Evolutionary conservation across 2,113 vertebrate genomes (phyloP), one percentile per base, ranked within the genome.

Genomic region (Andinoacara biseriatus): DNA sequence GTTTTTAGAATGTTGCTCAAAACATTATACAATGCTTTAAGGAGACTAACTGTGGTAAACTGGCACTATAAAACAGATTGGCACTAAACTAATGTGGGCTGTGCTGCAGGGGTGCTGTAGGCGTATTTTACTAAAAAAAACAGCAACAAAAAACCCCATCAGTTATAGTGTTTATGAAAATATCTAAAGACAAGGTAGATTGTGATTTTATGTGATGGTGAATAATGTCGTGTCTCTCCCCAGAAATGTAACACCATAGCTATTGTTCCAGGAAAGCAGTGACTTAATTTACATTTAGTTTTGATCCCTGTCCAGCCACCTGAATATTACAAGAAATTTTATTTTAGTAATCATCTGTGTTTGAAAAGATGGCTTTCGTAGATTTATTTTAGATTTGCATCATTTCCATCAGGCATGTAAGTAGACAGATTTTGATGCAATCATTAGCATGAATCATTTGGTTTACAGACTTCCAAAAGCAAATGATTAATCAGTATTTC

Each of bases 351-450:
- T 82, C 46, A 81, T 69, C 4, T 43, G 43, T 26, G 54, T 4
- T 52, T 40, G 11, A 85, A 74, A 63, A 26, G 63, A 26, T 15
- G 14, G 11, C 17, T 63, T 76, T 56, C 5, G 31, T 18, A 33
- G 43, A 74, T 85, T 67, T 74, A 80, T 61, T 40, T 78, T 78
- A 59, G 72, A 80, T 91, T 65, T 54, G 33, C 14, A 15, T 54
- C 31, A 35, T 46, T 62, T 20, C 67, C 18, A 33, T 20, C 10
- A 72, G 6, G 46, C 67, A 57, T 84, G 40, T 40, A 35, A 61
- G 61, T 58, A 31, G 46, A 40, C 56, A 20, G 38, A 58, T 29
- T 65, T 26, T 58, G 63, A 81, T 18, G 10, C n/a, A 49, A 20
- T 65, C 3, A 6, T 77, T 59, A 26, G n/a, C 7, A 72, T 78